Evolutionary conservation across 2,888 invertebrate genomes (phyloP).

Genomic region (Sesia apiformis): DNA sequence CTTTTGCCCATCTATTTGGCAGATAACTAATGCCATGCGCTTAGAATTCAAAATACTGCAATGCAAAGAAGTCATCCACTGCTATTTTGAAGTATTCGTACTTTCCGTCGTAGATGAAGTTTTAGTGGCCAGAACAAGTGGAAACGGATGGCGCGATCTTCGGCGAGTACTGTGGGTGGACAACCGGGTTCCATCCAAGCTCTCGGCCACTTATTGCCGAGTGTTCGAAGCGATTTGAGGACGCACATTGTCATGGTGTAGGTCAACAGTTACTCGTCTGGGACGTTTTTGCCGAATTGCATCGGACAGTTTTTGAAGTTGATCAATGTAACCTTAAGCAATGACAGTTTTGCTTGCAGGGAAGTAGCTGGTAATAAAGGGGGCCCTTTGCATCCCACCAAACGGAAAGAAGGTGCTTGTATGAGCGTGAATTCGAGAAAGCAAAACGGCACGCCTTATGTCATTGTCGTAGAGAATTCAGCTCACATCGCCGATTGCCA

Average conservation of each 20-base stretch:
- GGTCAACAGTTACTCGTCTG: too few species aligned
- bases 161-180: not conserved
- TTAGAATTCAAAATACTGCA: not conserved
- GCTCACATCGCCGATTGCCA: not conserved
- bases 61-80: not conserved
- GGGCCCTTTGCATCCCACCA: too few species aligned
- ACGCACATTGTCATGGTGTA: not conserved
- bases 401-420: too few species aligned
- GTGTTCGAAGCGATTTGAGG: not conserved
- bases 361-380: too few species aligned
- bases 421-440: too few species aligned
- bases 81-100: not conserved
- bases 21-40: not conserved
- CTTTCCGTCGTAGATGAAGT: not conserved
- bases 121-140: too few species aligned
- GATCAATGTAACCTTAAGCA: too few species aligned
- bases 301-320: too few species aligned
- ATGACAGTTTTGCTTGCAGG: too few species aligned
- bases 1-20: not conserved
- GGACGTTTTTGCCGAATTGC: too few species aligned
- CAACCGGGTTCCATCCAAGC: not conserved
- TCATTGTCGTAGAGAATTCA: slow-evolving; percentile 9
- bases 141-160: not conserved
- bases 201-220: too few species aligned
- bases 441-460: slow-evolving; percentile 1